Conservation (phyloP, 1,140 invertebrate genomes). For the Tetramorium alpestre region DNA sequence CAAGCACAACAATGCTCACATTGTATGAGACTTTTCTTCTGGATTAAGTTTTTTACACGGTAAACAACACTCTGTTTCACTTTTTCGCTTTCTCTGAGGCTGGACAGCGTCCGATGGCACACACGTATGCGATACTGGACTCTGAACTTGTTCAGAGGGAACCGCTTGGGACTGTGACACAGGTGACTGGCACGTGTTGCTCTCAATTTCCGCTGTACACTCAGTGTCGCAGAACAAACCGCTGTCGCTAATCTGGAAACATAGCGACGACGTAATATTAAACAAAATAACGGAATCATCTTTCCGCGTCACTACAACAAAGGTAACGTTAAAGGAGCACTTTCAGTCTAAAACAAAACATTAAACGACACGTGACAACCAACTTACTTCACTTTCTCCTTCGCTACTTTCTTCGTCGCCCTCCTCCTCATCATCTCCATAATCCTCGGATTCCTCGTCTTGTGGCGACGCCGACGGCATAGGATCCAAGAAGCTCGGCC, state of each 20-base stretch:
- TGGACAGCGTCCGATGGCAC: slow-evolving; percentile 80
- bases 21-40: slow-evolving; percentile 77
- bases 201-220: slow-evolving; percentile 78
- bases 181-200: slow-evolving; percentile 74
- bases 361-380: neutral
- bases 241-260: slow-evolving; percentile 79
- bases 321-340: neutral
- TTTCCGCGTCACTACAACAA: neutral
- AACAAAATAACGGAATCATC: neutral
- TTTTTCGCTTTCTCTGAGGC: slow-evolving; percentile 83
- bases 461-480: slow-evolving; percentile 72
- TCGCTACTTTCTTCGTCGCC: slow-evolving; percentile 79
- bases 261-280: neutral
- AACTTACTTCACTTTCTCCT: slow-evolving; percentile 78
- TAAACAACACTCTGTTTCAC: slow-evolving; percentile 81
- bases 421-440: slow-evolving; percentile 79
- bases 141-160: slow-evolving; percentile 75
- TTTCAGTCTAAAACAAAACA: too few relatives aligned
- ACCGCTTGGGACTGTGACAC: slow-evolving; percentile 68
- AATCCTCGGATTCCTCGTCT: slow-evolving; percentile 80
- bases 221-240: slow-evolving; percentile 80
- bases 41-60: slow-evolving; percentile 83
- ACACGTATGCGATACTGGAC: slow-evolving; percentile 79
- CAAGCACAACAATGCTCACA: slow-evolving; percentile 62
- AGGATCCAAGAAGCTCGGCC: slow-evolving; percentile 78